Evolutionary conservation across 2,888 invertebrate species (phyloP).

Genomic region (Oscheius myriophilus): DNA sequence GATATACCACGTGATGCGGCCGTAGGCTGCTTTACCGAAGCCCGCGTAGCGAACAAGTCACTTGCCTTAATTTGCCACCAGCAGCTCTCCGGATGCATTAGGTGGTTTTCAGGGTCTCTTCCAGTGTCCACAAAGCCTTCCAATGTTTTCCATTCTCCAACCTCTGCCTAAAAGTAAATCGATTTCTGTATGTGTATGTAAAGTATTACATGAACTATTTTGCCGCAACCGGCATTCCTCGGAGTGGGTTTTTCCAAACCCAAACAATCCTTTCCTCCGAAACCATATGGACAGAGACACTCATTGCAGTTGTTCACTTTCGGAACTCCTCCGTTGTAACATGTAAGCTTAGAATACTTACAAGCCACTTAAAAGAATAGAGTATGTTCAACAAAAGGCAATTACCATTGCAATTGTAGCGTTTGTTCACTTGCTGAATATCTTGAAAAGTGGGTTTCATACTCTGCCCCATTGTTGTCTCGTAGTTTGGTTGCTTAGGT

Average conservation of each 20-base stretch:
- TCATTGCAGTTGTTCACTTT: constrained; percentile 9
- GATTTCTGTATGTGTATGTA: neutral
- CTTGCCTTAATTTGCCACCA: too few species aligned
- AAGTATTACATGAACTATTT: constrained; percentile 2
- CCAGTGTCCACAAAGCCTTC: too few species aligned
- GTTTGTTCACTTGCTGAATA: constrained; percentile 43
- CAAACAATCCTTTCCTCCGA: constrained; percentile 6
- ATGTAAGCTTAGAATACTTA: neutral
- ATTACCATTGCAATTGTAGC: constrained; percentile 48
- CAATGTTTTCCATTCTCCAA: too few species aligned
- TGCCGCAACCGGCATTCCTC: constrained; percentile 2
- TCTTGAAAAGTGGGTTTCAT: constrained; percentile 52
- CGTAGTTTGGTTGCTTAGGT: constrained; percentile 36
- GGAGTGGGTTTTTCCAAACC: constrained; percentile 1
- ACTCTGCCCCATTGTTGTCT: constrained; percentile 50
- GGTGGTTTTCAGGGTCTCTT: too few species aligned
- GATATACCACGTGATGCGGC: too few species aligned
- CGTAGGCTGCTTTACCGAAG: too few species aligned
- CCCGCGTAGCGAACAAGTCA: too few species aligned
- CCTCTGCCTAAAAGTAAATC: too few species aligned
- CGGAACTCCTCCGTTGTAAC: constrained; percentile 13
- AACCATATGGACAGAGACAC: constrained; percentile 17
- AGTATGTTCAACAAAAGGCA: neutral
- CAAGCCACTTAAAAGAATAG: neutral
- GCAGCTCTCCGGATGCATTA: too few species aligned